A percentile compares a stretch with the other conserved stretches of the same genome.
These are phyloP conservation scores for Yponomeuta malinellus DNA, from an alignment of 2,888 invertebrate species.

Conservation along the genomic window DNA sequence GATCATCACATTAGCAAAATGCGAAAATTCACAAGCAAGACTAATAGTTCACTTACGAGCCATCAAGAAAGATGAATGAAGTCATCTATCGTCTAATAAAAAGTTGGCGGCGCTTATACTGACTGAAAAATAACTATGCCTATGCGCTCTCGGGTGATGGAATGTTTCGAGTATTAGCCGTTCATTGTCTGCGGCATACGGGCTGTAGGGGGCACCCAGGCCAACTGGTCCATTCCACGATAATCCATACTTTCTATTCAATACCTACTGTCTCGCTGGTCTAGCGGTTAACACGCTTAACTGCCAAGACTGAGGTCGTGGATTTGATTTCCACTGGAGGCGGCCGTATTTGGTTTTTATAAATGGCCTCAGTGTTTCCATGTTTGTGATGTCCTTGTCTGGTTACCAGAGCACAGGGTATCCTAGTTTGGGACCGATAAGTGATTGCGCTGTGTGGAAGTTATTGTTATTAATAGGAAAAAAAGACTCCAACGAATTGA, in stretches of 20 bases:
- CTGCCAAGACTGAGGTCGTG: too few species aligned
- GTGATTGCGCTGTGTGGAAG: too few species aligned
- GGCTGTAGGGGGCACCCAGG: conserved; percentile 14
- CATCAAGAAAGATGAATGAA: conserved; percentile 8
- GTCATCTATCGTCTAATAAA: conserved; percentile 10
- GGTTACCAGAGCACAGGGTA: too few species aligned
- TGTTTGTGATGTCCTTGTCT: too few species aligned
- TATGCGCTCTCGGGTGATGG: conserved; percentile 15
- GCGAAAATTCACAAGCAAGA: not conserved
- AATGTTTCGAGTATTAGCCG: conserved; percentile 18
- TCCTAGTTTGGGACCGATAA: too few species aligned
- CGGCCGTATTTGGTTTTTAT: too few species aligned
- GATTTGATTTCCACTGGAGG: too few species aligned
- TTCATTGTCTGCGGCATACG: conserved; percentile 18
- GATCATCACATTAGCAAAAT: not conserved
- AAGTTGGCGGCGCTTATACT: conserved; percentile 1
- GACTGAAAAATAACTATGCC: conserved; percentile 16
- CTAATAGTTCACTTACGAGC: conserved; percentile 5
- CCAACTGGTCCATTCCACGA: not conserved
- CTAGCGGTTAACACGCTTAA: too few species aligned
- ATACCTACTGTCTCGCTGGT: too few species aligned
- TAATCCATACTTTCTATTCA: not conserved
- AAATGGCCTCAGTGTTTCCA: too few species aligned
- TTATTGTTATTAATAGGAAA: too few species aligned
- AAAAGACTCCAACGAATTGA: too few species aligned